Conservation (phyloP, 2,888 invertebrate species). For the Orthonevra nobilis region DNA sequence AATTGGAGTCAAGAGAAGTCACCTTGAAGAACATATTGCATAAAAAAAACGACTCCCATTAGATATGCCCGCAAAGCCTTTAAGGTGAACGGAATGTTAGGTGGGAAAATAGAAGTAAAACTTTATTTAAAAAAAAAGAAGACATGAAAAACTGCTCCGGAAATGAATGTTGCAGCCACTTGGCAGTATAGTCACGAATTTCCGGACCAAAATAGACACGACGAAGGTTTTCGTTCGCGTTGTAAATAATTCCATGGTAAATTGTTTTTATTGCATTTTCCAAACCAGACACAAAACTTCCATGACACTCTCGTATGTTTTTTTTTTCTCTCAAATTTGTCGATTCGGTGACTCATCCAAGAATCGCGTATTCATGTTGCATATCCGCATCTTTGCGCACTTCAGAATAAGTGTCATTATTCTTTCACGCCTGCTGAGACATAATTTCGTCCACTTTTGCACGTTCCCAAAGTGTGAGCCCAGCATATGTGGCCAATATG, state of each 20-base stretch:
- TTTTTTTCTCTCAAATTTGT: not conserved
- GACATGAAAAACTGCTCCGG: constrained; percentile 13
- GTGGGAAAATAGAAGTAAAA: not conserved
- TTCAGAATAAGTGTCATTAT: not conserved
- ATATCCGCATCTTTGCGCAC: constrained; percentile 8
- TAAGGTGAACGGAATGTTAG: not conserved
- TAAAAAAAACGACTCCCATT: not conserved
- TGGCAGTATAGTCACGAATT: constrained; percentile 34
- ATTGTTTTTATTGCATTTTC: not conserved
- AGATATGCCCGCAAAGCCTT: constrained; percentile 1
- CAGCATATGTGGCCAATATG: constrained; percentile 44
- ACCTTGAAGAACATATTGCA: constrained; percentile 14
- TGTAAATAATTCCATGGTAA: not conserved
- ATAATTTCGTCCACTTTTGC: constrained; percentile 29
- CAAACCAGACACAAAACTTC: too few relatives aligned
- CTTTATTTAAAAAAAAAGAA: constrained; percentile 1
- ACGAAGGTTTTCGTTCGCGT: not conserved
- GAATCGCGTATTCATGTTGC: constrained; percentile 10
- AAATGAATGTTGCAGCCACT: constrained; percentile 22
- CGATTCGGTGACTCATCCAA: constrained; percentile 5
- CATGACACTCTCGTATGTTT: too few relatives aligned
- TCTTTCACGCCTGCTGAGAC: not conserved
- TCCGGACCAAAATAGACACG: constrained; percentile 33
- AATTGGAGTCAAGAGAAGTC: constrained; percentile 20
- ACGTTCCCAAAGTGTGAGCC: constrained; percentile 1